phyloP scores from a whole-genome alignment of 2,888 invertebrate species.

The Synergus umbraculus region DNA sequence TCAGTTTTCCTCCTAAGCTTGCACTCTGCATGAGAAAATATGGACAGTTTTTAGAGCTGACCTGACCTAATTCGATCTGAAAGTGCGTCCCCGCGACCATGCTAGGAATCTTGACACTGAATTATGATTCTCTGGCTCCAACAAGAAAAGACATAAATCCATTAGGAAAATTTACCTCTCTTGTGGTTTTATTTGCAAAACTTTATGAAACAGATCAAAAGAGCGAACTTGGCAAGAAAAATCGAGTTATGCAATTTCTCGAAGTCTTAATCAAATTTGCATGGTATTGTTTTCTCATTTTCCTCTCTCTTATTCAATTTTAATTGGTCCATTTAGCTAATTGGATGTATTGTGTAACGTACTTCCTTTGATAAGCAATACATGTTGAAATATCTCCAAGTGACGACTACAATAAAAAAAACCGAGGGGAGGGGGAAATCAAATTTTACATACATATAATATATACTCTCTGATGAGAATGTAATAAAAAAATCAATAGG shows the following conservation, averaged over 20 bases:
- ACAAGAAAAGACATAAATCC: not conserved
- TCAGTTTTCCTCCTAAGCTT: not conserved
- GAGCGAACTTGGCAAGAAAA: not conserved
- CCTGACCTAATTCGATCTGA: not conserved
- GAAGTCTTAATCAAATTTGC: not conserved
- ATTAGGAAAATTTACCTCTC: not conserved
- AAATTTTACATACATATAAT: no score
- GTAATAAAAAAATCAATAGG: not conserved
- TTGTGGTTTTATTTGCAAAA: not conserved
- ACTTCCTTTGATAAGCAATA: not conserved
- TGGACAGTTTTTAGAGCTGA: not conserved
- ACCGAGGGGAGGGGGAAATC: no score
- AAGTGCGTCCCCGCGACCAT: not conserved
- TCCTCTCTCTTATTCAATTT: not conserved
- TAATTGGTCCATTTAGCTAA: not conserved
- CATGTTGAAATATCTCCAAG: not conserved
- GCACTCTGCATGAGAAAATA: not conserved
- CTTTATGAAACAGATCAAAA: not conserved
- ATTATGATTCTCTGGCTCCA: not conserved
- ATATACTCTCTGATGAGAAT: no score
- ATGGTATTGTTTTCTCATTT: not conserved
- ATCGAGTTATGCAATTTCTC: not conserved
- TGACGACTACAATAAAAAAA: not conserved
- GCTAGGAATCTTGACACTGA: not conserved
- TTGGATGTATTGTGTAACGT: not conserved